Evolutionary conservation across 2,888 invertebrate genomes (phyloP).

Genomic region (Branchinecta sandiegonensis): DNA sequence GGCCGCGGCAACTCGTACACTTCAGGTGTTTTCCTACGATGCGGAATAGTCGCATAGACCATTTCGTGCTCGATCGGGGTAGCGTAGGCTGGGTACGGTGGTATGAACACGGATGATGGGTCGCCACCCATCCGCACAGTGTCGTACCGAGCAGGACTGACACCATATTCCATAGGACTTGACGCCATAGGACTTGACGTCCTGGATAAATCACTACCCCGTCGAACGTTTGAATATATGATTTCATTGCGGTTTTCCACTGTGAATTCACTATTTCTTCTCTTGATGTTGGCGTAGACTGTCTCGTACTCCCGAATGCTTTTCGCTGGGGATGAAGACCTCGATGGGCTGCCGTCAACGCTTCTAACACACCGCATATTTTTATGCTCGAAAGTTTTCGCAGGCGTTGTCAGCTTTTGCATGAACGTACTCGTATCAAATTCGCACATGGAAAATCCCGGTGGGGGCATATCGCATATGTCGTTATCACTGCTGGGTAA

Average conservation of each 20-base stretch:
- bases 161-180: neutral
- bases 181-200: neutral
- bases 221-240: too few species aligned
- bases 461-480: neutral
- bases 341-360: neutral
- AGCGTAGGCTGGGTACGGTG: neutral
- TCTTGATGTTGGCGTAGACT: neutral
- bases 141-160: neutral
- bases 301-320: conserved; percentile 3
- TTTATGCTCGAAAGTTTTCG: neutral
- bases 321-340: neutral
- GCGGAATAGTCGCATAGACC: neutral
- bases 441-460: conserved; percentile 7
- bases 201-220: neutral
- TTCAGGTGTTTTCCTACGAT: neutral
- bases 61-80: neutral
- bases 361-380: neutral
- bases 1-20: neutral
- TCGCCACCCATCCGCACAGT: neutral
- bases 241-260: neutral
- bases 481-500: neutral
- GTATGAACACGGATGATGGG: neutral
- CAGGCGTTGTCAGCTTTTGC: neutral
- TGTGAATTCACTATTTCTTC: conserved; percentile 11
- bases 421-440: neutral